A percentile compares a stretch with the other conserved stretches of the same genome.
phyloP scores from a whole-genome alignment of 2,888 invertebrate species.

The Stenurella melanura region DNA sequence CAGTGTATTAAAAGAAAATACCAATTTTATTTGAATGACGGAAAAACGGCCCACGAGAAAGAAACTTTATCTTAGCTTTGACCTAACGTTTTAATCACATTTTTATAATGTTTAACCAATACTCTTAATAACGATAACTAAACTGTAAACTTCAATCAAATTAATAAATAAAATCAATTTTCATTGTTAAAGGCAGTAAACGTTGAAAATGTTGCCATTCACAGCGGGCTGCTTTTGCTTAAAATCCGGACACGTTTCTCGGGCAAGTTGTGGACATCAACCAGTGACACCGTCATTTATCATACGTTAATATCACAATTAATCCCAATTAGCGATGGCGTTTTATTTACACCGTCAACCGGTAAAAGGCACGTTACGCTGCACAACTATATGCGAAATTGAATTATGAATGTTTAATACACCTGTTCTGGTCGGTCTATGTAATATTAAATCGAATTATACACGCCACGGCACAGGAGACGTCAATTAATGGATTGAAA shows the following conservation, averaged over 20 bases:
- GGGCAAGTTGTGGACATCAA: neutral
- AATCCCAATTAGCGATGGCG: constrained; percentile 17
- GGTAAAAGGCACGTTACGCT: neutral
- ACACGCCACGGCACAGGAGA: constrained; percentile 10
- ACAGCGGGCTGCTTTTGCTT: neutral
- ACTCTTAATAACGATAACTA: too few relatives aligned
- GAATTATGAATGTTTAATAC: constrained; percentile 38
- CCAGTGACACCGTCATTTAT: constrained; percentile 4
- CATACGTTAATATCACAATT: constrained; percentile 6
- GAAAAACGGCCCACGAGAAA: too few relatives aligned
- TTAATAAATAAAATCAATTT: too few relatives aligned
- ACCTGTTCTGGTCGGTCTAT: constrained; percentile 27
- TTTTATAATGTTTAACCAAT: too few relatives aligned
- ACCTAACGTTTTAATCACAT: too few relatives aligned
- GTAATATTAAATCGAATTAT: constrained; percentile 41
- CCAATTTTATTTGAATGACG: too few relatives aligned
- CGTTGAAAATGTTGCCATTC: too few relatives aligned
- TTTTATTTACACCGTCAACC: constrained; percentile 16
- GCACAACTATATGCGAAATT: constrained; percentile 23
- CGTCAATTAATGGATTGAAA: constrained; percentile 23
- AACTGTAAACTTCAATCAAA: too few relatives aligned
- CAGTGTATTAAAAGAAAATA: too few relatives aligned
- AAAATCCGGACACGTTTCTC: too few relatives aligned
- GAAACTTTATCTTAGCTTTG: too few relatives aligned
- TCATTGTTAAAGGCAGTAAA: too few relatives aligned